These are phyloP conservation scores for Monodelphis domestica DNA, from an alignment of 2,797 vertebrate species.

Conservation along the genomic window DNA sequence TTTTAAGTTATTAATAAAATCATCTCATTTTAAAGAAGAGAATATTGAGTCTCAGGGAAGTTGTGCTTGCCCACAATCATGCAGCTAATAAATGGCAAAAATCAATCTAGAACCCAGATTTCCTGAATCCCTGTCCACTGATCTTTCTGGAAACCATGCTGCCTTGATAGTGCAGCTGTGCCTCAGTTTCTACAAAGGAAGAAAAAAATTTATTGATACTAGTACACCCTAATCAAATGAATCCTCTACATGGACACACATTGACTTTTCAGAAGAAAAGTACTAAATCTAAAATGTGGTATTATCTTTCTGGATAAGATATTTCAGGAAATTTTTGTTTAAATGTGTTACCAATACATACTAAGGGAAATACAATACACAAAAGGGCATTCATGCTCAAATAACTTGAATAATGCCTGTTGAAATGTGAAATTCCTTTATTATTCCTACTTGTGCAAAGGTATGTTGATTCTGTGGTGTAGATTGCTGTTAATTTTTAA, in stretches of 20 bases:
- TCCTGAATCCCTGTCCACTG: background rate
- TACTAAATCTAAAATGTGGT: slow-evolving; percentile 18
- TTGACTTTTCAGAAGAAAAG: slow-evolving; percentile 46
- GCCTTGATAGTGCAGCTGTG: background rate
- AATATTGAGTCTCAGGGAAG: background rate
- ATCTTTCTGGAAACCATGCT: background rate
- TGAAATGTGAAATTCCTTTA: slow-evolving; percentile 2
- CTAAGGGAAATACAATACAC: slow-evolving; percentile 31
- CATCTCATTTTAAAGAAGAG: background rate
- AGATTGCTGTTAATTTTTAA: slow-evolving; percentile 35
- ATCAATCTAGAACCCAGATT: background rate
- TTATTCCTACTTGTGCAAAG: slow-evolving; percentile 46
- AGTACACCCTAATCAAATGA: background rate
- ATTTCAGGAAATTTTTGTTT: slow-evolving; percentile 22
- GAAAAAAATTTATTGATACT: background rate
- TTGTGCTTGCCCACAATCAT: background rate
- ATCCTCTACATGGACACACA: slow-evolving; percentile 9
- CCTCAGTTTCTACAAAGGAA: background rate
- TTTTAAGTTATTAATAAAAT: background rate
- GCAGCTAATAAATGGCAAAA: background rate
- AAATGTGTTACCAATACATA: slow-evolving; percentile 30
- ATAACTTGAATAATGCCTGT: slow-evolving; percentile 45
- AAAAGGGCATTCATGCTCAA: background rate
- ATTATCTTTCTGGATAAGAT: slow-evolving; percentile 37
- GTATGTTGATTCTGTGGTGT: slow-evolving; percentile 29